Conservation (phyloP, 2,888 invertebrate genomes). For the Leptarthrus brevirostris region DNA sequence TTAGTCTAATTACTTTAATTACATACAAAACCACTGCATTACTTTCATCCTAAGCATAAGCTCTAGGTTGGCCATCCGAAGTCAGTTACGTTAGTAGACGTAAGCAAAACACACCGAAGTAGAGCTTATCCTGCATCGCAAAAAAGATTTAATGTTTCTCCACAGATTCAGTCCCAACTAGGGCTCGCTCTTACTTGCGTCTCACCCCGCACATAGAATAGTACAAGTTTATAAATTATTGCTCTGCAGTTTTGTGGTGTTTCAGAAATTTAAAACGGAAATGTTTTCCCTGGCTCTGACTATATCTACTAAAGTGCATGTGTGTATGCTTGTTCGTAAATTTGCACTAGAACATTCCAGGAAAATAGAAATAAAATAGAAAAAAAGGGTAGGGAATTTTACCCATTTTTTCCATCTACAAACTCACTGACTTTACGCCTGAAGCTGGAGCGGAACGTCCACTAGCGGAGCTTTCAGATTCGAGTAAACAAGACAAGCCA, state of each 20-base stretch:
- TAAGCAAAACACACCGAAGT: conserved; percentile 37
- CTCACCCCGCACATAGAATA: conserved; percentile 5
- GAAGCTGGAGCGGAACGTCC: conserved; percentile 29
- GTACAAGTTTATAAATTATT: conserved; percentile 52
- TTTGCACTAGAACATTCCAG: conserved; percentile 3
- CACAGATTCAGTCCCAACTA: conserved; percentile 27
- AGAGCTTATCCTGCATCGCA: conserved; percentile 30
- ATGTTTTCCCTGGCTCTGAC: conserved; percentile 43
- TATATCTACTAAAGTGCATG: not conserved
- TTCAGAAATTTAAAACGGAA: conserved; percentile 51
- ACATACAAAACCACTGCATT: not conserved
- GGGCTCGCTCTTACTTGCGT: conserved; percentile 14
- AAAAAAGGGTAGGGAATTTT: conserved; percentile 20
- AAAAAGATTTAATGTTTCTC: conserved; percentile 44
- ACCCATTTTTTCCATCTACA: conserved; percentile 29
- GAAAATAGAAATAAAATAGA: conserved; percentile 27
- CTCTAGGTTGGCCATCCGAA: not conserved
- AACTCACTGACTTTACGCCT: conserved; percentile 27
- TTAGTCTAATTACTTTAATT: conserved; percentile 41
- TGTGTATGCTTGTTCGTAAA: conserved; percentile 3
- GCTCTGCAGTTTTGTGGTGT: conserved; percentile 51
- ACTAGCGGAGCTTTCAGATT: conserved; percentile 24
- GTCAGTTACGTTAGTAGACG: conserved; percentile 14
- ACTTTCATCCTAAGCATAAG: conserved; percentile 7
- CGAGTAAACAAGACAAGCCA: conserved; percentile 41